A percentile compares a stretch with the other conserved stretches of the same genome.
phyloP scores from a whole-genome alignment of 1,140 invertebrate genomes.

The Maconellicoccus hirsutus region DNA sequence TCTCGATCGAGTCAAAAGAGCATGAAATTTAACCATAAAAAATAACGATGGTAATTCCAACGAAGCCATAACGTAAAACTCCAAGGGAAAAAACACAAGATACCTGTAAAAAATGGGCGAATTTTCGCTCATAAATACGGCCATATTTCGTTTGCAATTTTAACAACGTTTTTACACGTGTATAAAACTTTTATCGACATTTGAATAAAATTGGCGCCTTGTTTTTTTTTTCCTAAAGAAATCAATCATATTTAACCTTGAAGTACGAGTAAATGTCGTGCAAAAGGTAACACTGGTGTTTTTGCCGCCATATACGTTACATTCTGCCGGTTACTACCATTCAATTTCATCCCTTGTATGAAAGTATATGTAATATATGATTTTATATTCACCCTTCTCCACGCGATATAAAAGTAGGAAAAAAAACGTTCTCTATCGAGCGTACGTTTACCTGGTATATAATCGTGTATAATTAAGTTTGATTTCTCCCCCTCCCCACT shows the following conservation, averaged over 20 bases:
- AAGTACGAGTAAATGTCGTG: not conserved
- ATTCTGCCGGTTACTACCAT: not conserved
- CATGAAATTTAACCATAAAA: no score
- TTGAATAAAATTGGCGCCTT: not conserved
- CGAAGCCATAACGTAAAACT: no score
- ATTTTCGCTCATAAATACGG: not conserved
- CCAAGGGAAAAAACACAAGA: no score
- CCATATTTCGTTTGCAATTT: not conserved
- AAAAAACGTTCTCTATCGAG: not conserved
- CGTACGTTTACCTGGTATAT: conserved; percentile 11
- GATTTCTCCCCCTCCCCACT: not conserved
- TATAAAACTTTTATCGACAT: not conserved
- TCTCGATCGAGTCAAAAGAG: no score
- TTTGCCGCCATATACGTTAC: not conserved
- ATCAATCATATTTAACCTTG: not conserved
- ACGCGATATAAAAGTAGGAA: not conserved
- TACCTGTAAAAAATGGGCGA: no score
- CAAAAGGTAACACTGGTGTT: not conserved
- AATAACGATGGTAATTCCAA: no score
- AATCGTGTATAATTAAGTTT: conserved; percentile 22
- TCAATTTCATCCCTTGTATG: not conserved
- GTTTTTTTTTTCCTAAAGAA: not conserved
- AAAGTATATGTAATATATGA: not conserved
- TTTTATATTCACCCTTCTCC: not conserved
- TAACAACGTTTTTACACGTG: not conserved